Evolutionary conservation across 2,888 invertebrate species (phyloP), one percentile per base, ranked within the genome.

Genomic region (Hypselothyrea guttata): DNA sequence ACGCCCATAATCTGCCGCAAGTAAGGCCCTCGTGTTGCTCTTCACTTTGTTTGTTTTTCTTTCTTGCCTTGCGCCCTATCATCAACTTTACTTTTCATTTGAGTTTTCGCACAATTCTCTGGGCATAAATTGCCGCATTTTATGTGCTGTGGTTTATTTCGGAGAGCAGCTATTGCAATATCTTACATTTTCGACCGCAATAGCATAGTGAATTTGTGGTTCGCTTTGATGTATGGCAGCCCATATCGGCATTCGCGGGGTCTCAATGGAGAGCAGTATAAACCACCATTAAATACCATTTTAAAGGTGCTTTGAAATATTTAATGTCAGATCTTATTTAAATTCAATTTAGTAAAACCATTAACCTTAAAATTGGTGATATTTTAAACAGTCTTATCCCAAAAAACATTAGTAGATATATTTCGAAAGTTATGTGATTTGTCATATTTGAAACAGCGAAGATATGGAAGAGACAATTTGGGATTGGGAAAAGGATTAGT

Each of bases 1-100:
- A 54, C 57, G 54, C 67, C 77, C 53, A 71, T 75, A 64, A 78
- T 78, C 57, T 84, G 75, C 59, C 52, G 71, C 42, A 86, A 79
- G 87, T 87, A 79, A 81, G 71, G 62, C 65, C 45, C 60, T 28
- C 42, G 12, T 59, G 46, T 57, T 54, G 55, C 60, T 49, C 56
- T 69, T 69, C 48, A 38, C 47, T 55, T 60, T 55, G 60, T 66
- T 56, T 63, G 22, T 22, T 4, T 22, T 22, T 22, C 22, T 22
- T 5, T 22, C 5, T 22, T 61, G 63, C 61, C n/a, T 70, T 61
- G 63, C 61, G 59, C 34, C 47, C 28, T 58, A 59, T 53, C 60
- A 46, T 66, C 57, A 71, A 61, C 59, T 62, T 67, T 57, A 62
- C 75, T 75, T 79, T 71, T 66, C 60, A 65, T 73, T 79, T 65